phyloP scores from a whole-genome alignment of 2,113 vertebrate genomes.

The Oceanites oceanicus region DNA sequence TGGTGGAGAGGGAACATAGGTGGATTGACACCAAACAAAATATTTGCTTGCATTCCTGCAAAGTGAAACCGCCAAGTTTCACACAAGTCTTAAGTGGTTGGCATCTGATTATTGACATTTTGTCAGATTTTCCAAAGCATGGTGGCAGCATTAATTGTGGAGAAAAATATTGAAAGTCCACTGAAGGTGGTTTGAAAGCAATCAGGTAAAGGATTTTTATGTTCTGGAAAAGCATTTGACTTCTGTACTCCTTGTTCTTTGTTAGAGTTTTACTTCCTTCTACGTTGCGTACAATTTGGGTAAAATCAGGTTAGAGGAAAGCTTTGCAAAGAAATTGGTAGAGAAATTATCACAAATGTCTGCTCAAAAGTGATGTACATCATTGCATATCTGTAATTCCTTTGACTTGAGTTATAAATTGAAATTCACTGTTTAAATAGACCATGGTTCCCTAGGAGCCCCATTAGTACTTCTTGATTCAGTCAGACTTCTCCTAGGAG shows the following conservation, averaged over 20 bases:
- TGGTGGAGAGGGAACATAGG: not conserved
- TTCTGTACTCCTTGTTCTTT: not conserved
- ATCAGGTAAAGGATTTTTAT: not conserved
- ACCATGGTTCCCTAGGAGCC: not conserved
- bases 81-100: not conserved
- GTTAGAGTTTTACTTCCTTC: not conserved
- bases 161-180: not conserved
- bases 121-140: slow-evolving; percentile 23
- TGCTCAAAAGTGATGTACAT: not conserved
- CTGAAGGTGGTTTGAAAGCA: not conserved
- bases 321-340: not conserved
- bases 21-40: slow-evolving; percentile 37
- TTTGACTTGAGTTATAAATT: not conserved
- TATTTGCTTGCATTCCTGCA: not conserved
- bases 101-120: not conserved
- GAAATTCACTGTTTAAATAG: not conserved
- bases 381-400: not conserved
- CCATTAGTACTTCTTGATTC: not conserved
- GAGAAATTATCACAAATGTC: not conserved
- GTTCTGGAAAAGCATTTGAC: not conserved
- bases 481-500: not conserved
- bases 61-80: not conserved
- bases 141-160: not conserved
- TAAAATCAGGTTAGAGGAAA: not conserved
- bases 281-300: not conserved